A percentile compares a stretch with the other conserved stretches of the same genome.
These are phyloP conservation scores for Isichthys henryi DNA, from an alignment of 2,113 vertebrate species.

Conservation along the genomic window DNA sequence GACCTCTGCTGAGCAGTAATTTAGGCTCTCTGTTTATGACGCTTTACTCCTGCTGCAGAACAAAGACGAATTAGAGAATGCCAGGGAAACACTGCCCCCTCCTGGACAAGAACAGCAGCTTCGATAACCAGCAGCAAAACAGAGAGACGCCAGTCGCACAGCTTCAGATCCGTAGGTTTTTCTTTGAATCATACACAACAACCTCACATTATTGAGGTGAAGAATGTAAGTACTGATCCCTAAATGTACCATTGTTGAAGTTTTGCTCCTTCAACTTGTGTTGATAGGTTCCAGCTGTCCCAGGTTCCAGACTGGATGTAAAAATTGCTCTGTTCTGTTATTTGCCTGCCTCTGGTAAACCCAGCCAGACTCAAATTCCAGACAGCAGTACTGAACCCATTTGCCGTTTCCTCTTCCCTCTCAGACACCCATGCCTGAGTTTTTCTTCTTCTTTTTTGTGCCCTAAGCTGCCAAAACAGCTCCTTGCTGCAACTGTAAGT, in stretches of 20 bases:
- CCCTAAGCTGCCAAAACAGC: neutral
- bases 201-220: neutral
- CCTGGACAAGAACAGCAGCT: neutral
- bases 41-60: neutral
- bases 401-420: neutral
- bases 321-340: neutral
- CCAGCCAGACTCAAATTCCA: neutral
- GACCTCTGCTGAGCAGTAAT: neutral
- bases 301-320: neutral
- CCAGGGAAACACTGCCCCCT: slow-evolving; percentile 1
- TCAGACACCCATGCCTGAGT: neutral
- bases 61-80: too few relatives aligned
- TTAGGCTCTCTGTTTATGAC: slow-evolving; percentile 1
- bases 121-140: neutral
- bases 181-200: neutral
- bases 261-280: neutral
- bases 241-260: neutral
- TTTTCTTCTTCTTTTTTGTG: neutral
- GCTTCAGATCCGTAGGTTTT: neutral
- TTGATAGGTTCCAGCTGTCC: neutral
- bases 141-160: neutral
- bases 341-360: neutral
- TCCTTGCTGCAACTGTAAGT: neutral
- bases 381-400: neutral
- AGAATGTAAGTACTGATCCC: neutral